Evolutionary conservation across 2,888 invertebrate genomes (phyloP).

Genomic region (Amphipoea lucens): DNA sequence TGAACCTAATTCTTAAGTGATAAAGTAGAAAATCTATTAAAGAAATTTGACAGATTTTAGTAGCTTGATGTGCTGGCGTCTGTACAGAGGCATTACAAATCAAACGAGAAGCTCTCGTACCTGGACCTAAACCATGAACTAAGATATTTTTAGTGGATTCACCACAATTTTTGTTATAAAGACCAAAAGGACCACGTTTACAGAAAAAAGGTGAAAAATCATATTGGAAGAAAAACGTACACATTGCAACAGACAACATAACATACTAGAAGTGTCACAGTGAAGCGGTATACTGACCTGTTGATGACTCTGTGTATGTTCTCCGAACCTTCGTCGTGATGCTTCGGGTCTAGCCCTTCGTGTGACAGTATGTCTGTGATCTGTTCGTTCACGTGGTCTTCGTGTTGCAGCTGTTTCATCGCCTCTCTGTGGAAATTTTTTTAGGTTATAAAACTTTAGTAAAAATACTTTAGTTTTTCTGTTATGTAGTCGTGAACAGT

Average conservation of each 20-base stretch:
- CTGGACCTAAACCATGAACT: too few relatives aligned
- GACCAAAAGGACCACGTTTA: background rate
- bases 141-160: too few relatives aligned
- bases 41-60: too few relatives aligned
- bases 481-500: background rate
- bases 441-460: too few relatives aligned
- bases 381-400: conserved; percentile 83
- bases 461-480: background rate
- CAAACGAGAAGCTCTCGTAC: too few relatives aligned
- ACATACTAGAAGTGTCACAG: conserved; percentile 2
- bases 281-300: conserved; percentile 83
- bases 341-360: conserved; percentile 75
- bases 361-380: conserved; percentile 81
- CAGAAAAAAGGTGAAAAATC: background rate
- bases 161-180: too few relatives aligned
- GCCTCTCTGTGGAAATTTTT: conserved; percentile 77
- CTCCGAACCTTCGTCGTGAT: conserved; percentile 86
- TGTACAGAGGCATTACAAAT: too few relatives aligned
- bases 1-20: too few relatives aligned
- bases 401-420: conserved; percentile 85
- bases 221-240: background rate
- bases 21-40: too few relatives aligned
- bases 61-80: too few relatives aligned
- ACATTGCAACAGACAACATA: conserved; percentile 44
- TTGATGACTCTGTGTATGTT: conserved; percentile 92